Evolutionary conservation across 2,113 vertebrate species (phyloP).

Genomic region (Colaptes auratus): DNA sequence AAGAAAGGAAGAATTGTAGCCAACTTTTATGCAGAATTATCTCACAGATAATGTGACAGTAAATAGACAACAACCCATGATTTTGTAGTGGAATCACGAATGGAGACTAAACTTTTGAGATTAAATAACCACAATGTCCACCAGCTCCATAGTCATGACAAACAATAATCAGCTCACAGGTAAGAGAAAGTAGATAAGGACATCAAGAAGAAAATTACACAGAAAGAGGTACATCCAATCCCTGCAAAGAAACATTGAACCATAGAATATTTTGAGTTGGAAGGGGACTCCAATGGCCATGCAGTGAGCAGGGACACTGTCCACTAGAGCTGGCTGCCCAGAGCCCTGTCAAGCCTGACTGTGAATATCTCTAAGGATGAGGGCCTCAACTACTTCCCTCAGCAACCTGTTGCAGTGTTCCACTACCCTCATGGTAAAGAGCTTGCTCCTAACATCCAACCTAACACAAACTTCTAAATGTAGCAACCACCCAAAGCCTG

Average conservation of each 20-base stretch:
- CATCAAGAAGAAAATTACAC: background rate
- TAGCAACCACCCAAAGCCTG: background rate
- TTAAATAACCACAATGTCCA: background rate
- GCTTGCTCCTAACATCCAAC: background rate
- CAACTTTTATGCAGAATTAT: background rate
- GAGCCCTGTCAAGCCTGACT: too few species aligned
- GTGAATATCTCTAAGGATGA: too few species aligned
- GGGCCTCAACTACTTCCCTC: too few species aligned
- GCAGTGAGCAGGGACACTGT: too few species aligned
- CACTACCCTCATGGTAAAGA: too few species aligned
- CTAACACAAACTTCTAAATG: background rate
- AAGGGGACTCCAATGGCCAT: too few species aligned
- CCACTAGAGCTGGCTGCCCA: too few species aligned
- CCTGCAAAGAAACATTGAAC: background rate
- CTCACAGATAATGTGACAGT: background rate
- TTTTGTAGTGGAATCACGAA: background rate
- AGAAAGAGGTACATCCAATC: background rate
- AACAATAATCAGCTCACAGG: background rate
- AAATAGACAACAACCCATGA: background rate
- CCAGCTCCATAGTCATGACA: background rate
- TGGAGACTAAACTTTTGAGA: background rate
- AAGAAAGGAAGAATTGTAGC: background rate
- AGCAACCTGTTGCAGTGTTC: too few species aligned
- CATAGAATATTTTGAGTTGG: too few species aligned
- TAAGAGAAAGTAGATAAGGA: background rate